Conservation (phyloP, 1,140 invertebrate genomes). For the Magallana angulata region DNA sequence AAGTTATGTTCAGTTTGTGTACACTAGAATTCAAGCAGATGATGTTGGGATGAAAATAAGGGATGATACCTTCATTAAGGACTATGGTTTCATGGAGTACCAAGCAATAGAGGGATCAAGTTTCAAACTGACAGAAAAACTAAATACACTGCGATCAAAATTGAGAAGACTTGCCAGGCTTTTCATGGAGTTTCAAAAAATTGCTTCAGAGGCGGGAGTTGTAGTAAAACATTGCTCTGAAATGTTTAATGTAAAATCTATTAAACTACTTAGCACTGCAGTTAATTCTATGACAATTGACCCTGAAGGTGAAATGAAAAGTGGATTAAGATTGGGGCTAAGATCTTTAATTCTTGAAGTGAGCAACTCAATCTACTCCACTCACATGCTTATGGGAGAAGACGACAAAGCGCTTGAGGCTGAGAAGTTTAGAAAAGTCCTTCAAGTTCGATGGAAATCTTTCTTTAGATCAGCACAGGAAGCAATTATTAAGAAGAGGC, state of each 20-base stretch:
- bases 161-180: slow-evolving; percentile 37
- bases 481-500: slow-evolving; percentile 26
- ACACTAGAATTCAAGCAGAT: slow-evolving; percentile 12
- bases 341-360: slow-evolving; percentile 4
- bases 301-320: neutral
- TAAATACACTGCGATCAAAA: neutral
- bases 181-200: slow-evolving; percentile 13
- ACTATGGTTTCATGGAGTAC: neutral
- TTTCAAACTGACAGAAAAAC: neutral
- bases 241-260: slow-evolving; percentile 4
- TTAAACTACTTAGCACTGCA: slow-evolving; percentile 3
- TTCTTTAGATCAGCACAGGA: slow-evolving; percentile 43
- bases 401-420: neutral
- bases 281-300: neutral
- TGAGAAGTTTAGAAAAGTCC: slow-evolving; percentile 5
- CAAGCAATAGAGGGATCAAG: neutral
- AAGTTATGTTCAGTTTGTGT: neutral
- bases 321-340: slow-evolving; percentile 4
- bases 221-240: neutral
- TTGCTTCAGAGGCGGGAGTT: neutral
- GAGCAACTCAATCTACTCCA: neutral
- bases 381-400: neutral
- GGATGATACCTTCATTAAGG: slow-evolving; percentile 21
- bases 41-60: slow-evolving; percentile 3
- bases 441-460: neutral